These are phyloP conservation scores for Ischnura elegans DNA, from an alignment of 2,888 invertebrate genomes.

Conservation along the genomic window DNA sequence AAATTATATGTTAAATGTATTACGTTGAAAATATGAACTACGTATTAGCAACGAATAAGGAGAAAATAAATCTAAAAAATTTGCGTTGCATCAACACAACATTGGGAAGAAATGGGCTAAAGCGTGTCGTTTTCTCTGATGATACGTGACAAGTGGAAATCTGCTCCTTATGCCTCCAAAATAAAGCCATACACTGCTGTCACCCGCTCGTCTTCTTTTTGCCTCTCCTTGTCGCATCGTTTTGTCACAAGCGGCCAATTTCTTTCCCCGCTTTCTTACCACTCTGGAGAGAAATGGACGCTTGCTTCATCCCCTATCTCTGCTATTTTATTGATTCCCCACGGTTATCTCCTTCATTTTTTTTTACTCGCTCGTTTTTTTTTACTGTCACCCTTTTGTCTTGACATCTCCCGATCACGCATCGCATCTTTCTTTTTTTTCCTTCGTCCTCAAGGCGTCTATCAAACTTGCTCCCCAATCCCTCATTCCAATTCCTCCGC, in stretches of 20 bases:
- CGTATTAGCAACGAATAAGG: no score
- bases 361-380: neutral
- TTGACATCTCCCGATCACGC: constrained; percentile 27
- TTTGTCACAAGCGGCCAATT: neutral
- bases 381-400: constrained; percentile 4
- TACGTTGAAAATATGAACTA: no score
- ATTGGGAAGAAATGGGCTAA: no score
- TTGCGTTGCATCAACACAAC: no score
- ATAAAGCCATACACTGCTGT: neutral
- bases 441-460: neutral
- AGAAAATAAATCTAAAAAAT: no score
- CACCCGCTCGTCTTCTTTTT: neutral
- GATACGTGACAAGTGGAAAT: neutral
- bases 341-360: neutral
- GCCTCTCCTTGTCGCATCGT: neutral
- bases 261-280: neutral
- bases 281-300: no score
- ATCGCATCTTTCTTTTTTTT: neutral
- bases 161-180: neutral
- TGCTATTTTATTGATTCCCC: constrained; percentile 3
- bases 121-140: no score
- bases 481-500: neutral
- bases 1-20: no score
- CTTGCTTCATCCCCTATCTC: neutral
- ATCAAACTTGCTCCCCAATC: neutral